These are phyloP conservation scores for Anthopleura sola DNA, from an alignment of 64 coral and sea anemone genomes.

Conservation along the genomic window DNA sequence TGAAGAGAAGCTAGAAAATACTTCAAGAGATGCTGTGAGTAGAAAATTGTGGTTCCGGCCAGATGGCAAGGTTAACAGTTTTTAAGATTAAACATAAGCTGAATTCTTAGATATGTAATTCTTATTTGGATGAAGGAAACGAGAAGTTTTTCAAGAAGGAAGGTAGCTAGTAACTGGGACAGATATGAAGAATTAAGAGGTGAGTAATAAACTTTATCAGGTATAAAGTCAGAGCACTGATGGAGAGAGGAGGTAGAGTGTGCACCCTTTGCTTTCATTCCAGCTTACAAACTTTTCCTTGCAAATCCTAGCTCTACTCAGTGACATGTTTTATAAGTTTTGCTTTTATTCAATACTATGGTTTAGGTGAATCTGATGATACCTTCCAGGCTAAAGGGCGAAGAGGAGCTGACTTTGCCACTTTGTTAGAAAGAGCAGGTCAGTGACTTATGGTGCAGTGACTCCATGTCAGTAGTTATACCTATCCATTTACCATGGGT, in stretches of 20 bases:
- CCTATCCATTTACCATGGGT: too few species aligned
- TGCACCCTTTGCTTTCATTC: too few species aligned
- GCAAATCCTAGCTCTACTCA: background rate
- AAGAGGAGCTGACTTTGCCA: constrained; percentile 80
- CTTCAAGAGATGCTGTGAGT: background rate
- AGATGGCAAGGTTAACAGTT: too few species aligned
- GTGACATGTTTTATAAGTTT: background rate
- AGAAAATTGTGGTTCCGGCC: too few species aligned
- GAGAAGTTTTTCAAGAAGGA: constrained; percentile 73
- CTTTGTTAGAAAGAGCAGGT: constrained; percentile 81
- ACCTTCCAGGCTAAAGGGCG: background rate
- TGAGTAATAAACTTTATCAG: too few species aligned
- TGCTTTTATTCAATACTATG: background rate
- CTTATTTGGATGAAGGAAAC: background rate
- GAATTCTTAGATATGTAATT: too few species aligned
- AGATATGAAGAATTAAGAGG: constrained; percentile 74
- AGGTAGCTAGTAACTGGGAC: constrained; percentile 84
- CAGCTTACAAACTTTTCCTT: too few species aligned
- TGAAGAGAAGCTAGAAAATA: background rate
- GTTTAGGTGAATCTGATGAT: background rate
- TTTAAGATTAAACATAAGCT: too few species aligned
- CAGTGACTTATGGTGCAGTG: too few species aligned
- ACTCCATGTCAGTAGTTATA: too few species aligned
- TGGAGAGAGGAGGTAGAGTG: too few species aligned
- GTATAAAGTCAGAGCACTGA: too few species aligned